Base-by-base conservation (phyloP, 1,140 invertebrate species). In the Drosophila watanabei region DNA sequence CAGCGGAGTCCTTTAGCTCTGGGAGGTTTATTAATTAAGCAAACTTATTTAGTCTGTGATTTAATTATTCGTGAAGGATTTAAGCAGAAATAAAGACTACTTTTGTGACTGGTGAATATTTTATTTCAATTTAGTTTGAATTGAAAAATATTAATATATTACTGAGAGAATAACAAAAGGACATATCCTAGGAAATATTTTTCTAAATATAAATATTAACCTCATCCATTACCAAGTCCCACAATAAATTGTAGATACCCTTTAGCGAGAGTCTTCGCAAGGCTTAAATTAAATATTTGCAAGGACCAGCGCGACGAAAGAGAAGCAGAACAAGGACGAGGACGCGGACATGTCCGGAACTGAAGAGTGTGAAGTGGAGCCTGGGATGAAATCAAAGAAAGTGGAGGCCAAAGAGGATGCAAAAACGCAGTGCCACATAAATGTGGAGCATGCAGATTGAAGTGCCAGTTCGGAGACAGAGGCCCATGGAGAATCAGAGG, bases 391-490 rank as follows among this genome's bases (percentile, higher is more conserved):
- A 68, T 60, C 63, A 78, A 78, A 78, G 75, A 69, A 78, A 56
- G 54, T 54, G 61, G 59, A 61, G 73, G 35, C 63, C 62, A 68
- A 61, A 65, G 62, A 81, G 46, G 71, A 24, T 24, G 24, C 80
- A 54, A 78, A 87, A 86, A 89, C 48, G 63, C 80, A 80, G 52
- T 54, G 71, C 71, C 84, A 81, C 84, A 88, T 87, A 80, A 88
- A 89, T 88, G 80, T 89, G 84, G 84, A 66, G 69, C 84, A 88
- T 89, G 78, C 85, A 89, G 81, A 88, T 89, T 88, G 84, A 88
- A 88, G 84, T 88, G 84, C 75, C 80, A 63, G 35, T 39, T 63
- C 48, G 48, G 41, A 61, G 54, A 59, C 49, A 59, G 52, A 49
- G 33, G 20, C 52, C 56, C 48, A 57, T 43, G 48, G 28, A 79